A percentile compares a stretch with the other conserved stretches of the same genome.
phyloP scores from a whole-genome alignment of 2,797 vertebrate genomes.

The Sebastes taczanowskii region DNA sequence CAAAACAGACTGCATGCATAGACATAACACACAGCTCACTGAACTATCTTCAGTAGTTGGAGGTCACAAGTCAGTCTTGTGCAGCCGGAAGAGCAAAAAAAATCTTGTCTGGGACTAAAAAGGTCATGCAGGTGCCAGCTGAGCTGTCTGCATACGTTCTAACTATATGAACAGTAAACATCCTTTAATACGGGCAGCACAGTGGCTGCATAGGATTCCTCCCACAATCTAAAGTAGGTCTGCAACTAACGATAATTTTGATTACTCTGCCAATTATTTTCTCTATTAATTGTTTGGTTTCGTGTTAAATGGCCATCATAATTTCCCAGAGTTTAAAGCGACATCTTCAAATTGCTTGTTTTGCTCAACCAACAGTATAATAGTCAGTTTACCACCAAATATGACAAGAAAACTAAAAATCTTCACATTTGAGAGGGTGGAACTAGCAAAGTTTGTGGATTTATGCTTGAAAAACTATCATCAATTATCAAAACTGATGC shows the following conservation, averaged over 20 bases:
- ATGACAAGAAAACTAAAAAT: not conserved
- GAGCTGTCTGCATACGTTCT: not conserved
- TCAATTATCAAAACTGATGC: too few species aligned
- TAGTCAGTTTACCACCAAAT: not conserved
- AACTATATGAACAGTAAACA: not conserved
- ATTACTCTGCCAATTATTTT: not conserved
- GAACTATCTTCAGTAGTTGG: not conserved
- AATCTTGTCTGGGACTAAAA: not conserved
- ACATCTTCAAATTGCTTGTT: not conserved
- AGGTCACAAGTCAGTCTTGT: not conserved
- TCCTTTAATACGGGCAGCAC: not conserved
- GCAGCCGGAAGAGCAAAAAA: not conserved
- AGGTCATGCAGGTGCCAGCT: constrained; percentile 31
- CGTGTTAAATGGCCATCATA: not conserved
- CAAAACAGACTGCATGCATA: not conserved
- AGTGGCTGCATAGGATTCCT: not conserved
- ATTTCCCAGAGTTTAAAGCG: not conserved
- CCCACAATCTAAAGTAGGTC: not conserved
- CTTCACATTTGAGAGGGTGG: not conserved
- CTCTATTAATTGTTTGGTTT: not conserved
- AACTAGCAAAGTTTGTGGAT: too few species aligned
- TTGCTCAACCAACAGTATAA: too few species aligned
- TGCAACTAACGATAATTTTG: not conserved
- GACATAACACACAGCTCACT: not conserved
- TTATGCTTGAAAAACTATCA: too few species aligned